Evolutionary conservation across 2,797 vertebrate species (phyloP).

Genomic region (Paramormyrops hopkinsi): DNA sequence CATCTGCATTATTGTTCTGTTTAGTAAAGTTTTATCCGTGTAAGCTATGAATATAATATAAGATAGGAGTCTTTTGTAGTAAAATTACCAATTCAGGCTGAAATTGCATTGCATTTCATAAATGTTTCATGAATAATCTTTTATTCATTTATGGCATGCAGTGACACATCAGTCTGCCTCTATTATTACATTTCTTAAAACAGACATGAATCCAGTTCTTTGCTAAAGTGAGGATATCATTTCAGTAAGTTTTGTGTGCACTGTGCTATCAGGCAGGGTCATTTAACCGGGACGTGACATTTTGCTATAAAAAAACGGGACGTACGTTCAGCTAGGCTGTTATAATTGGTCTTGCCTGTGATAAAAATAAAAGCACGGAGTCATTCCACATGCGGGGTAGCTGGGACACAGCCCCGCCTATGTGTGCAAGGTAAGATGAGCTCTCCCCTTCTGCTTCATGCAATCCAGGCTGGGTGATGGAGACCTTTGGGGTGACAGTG

Average conservation of each 20-base stretch:
- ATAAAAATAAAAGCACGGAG: slow-evolving; percentile 2
- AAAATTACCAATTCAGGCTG: slow-evolving; percentile 4
- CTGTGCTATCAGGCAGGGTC: background rate
- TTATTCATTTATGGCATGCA: slow-evolving; percentile 6
- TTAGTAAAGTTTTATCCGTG: background rate
- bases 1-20: background rate
- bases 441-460: background rate
- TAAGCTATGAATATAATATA: slow-evolving; percentile 10
- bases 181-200: slow-evolving; percentile 1
- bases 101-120: slow-evolving; percentile 11
- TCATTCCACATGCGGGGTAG: background rate
- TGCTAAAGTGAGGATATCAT: background rate
- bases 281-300: background rate
- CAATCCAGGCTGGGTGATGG: background rate
- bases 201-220: background rate
- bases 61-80: background rate
- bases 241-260: background rate
- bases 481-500: background rate
- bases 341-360: background rate
- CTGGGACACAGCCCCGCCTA: background rate
- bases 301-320: background rate
- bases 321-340: background rate
- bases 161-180: background rate
- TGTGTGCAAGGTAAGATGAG: background rate
- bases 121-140: slow-evolving; percentile 9